These are phyloP conservation scores for Epinotia nisella DNA, from an alignment of 2,888 invertebrate genomes.

Conservation along the genomic window DNA sequence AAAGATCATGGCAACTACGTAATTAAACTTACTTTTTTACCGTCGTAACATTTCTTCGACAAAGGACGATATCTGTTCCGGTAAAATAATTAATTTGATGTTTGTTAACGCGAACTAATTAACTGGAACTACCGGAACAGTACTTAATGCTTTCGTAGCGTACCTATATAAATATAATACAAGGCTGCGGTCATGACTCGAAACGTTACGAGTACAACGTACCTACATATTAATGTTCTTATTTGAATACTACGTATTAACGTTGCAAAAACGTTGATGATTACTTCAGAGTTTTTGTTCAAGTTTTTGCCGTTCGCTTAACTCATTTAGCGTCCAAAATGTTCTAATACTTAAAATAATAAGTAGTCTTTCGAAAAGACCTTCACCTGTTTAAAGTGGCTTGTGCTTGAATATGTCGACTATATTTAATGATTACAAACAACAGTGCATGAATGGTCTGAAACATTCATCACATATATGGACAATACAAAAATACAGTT, in stretches of 20 bases:
- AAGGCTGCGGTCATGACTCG: conserved; percentile 32
- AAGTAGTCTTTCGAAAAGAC: conserved; percentile 12
- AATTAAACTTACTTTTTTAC: conserved; percentile 55
- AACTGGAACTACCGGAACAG: conserved; percentile 51
- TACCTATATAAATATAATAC: conserved; percentile 29
- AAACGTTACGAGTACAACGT: conserved; percentile 20
- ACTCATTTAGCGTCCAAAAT: conserved; percentile 24
- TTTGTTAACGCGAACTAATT: conserved; percentile 47
- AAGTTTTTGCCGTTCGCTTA: conserved; percentile 25
- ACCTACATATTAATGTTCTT: conserved; percentile 22
- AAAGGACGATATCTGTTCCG: conserved; percentile 65
- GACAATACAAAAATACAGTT: conserved; percentile 43
- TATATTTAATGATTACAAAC: conserved; percentile 37
- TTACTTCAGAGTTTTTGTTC: conserved; percentile 25
- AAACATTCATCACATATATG: conserved; percentile 38
- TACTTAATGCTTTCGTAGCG: conserved; percentile 25
- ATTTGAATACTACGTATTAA: conserved; percentile 20
- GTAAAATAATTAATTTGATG: conserved; percentile 55
- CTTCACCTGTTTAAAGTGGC: conserved; percentile 41
- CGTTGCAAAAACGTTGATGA: conserved; percentile 15
- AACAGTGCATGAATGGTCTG: conserved; percentile 33
- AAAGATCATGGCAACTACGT: conserved; percentile 51
- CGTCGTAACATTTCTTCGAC: conserved; percentile 60
- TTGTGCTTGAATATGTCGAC: conserved; percentile 30
- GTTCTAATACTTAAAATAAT: conserved; percentile 21